Evolutionary conservation across 1,140 invertebrate genomes (phyloP), one percentile per base, ranked within the genome.

Genomic region (Rhynchophorus ferrugineus): DNA sequence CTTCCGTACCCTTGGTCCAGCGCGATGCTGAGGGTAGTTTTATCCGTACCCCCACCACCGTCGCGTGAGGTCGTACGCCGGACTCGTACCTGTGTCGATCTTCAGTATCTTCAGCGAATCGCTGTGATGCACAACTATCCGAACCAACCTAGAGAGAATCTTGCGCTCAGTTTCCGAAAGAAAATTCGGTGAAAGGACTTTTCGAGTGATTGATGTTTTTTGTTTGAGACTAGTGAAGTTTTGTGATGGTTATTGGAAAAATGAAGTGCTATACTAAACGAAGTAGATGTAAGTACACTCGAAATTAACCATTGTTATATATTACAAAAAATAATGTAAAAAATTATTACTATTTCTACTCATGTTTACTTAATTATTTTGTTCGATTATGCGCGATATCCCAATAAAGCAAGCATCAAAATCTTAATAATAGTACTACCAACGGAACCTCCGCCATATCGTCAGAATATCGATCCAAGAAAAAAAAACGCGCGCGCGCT

Each of bases 21-120:
- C 48, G 22, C 18, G 48, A 43, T 22, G 48, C 39, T 52, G 49
- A 45, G 49, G 49, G 49, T 45, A 44, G 43, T 5, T 29, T 45
- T 39, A 39, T n/a, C n/a, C n/a, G n/a, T 44, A 35, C 49, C 49
- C 49, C 49, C 42, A n/a, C 33, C 24, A n/a, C 21, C 16, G 7
- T n/a, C 9, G 17, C 16, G 17, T 11, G 38, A 41, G 7, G 19
- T 17, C 2, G 38, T 41, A 18, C 38, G 18, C 16, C 5, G 38
- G 33, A 19, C 39, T 13, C 39, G 41, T 49, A 49, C 48, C 48
- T 49, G 48, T 42, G 48, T 20, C 24, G 16, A 49, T 49, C 48
- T 41, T 49, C 48, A 49, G 48, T 49, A 49, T 49, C 48, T 42
- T 49, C 29, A 24, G 2, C 20, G 29, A 13, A 20, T 16, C 36